Conservation (phyloP, 2,888 invertebrate genomes). For the Plutella xylostella region DNA sequence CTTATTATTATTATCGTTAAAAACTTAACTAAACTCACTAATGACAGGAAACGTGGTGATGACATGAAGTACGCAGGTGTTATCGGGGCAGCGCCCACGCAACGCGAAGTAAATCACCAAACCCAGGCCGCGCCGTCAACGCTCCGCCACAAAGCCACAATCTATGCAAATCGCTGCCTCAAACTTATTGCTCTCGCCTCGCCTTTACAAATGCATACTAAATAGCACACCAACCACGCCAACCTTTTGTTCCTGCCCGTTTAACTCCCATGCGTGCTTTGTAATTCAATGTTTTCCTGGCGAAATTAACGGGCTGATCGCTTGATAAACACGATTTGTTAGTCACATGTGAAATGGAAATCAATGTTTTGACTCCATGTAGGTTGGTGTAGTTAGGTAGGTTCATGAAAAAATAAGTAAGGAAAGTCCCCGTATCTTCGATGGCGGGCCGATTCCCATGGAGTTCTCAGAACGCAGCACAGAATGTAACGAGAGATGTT, state of each 20-base stretch:
- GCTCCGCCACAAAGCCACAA: conserved; percentile 34
- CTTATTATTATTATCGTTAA: too few species aligned
- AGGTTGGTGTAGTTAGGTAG: too few species aligned
- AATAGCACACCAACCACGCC: conserved; percentile 47
- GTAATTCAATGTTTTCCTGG: too few species aligned
- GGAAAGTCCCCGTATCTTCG: too few species aligned
- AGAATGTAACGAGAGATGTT: conserved; percentile 62
- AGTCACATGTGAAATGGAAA: not conserved
- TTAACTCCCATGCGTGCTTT: not conserved
- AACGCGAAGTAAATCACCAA: conserved; percentile 49
- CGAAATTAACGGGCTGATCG: too few species aligned
- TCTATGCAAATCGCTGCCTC: conserved; percentile 64
- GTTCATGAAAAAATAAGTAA: too few species aligned
- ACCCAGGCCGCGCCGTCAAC: conserved; percentile 23
- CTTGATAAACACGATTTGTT: too few species aligned
- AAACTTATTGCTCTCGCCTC: conserved; percentile 68
- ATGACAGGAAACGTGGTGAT: not conserved
- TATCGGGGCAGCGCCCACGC: conserved; percentile 32
- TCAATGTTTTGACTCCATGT: not conserved
- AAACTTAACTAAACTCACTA: too few species aligned
- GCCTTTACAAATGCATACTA: conserved; percentile 68
- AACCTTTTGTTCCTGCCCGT: conserved; percentile 27
- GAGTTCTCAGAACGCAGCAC: conserved; percentile 59
- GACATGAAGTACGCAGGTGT: conserved; percentile 25
- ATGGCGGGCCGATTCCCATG: conserved; percentile 42